Percentiles rank a stretch among this genome's conserved stretches.
Evolutionary conservation across 2,888 invertebrate genomes (phyloP).

Genomic region (Drosophila basisetae): DNA sequence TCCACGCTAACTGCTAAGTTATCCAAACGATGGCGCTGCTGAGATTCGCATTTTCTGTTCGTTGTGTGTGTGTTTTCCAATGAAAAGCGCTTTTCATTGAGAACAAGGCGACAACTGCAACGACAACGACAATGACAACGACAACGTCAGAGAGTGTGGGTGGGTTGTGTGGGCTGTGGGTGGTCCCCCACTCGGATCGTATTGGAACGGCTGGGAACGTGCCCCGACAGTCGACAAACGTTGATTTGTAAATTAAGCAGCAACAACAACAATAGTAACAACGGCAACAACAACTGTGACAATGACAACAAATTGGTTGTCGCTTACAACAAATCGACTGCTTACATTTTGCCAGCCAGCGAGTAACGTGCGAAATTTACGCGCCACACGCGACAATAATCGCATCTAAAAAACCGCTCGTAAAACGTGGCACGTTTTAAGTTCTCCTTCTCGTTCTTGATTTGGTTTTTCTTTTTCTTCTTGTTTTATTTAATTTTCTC

Average conservation of each 20-base stretch:
- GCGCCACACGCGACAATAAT: conserved; percentile 56
- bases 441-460: conserved; percentile 15
- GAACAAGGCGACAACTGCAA: conserved; percentile 45
- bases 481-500: conserved; percentile 7
- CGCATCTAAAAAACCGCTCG: conserved; percentile 38
- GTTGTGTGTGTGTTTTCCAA: conserved; percentile 54
- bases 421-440: conserved; percentile 40
- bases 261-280: conserved; percentile 19
- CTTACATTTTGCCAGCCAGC: conserved; percentile 63
- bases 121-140: conserved; percentile 12
- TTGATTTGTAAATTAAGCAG: conserved; percentile 57
- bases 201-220: conserved; percentile 56
- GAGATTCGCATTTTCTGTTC: conserved; percentile 52
- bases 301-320: conserved; percentile 63
- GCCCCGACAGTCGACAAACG: conserved; percentile 44
- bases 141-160: conserved; percentile 13
- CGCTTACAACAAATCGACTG: conserved; percentile 59
- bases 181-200: conserved; percentile 33
- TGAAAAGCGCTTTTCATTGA: conserved; percentile 74
- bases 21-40: conserved; percentile 60
- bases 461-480: conserved; percentile 9
- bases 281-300: conserved; percentile 34
- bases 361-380: conserved; percentile 42
- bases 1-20: conserved; percentile 55
- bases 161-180: conserved; percentile 30